A percentile compares a stretch with the other conserved stretches of the same genome.
Conservation (phyloP, 1,140 invertebrate species). For the Heliconius himera region DNA sequence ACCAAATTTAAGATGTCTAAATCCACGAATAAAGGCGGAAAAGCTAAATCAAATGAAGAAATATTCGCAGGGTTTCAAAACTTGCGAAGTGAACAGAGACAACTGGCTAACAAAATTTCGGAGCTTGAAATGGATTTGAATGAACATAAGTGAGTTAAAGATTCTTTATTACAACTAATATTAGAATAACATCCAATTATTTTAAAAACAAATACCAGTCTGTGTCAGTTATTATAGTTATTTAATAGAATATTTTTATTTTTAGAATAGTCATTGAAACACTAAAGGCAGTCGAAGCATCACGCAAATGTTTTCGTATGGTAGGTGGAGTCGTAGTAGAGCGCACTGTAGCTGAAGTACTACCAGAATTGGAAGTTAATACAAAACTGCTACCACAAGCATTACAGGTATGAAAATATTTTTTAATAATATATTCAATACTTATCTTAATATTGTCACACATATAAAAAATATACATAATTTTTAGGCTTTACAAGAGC, state of each 20-base stretch:
- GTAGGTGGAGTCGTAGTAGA: slow-evolving; percentile 97
- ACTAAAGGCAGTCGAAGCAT: slow-evolving; percentile 91
- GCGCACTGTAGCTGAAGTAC: slow-evolving; percentile 94
- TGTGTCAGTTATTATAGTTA: neutral
- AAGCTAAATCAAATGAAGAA: slow-evolving; percentile 87
- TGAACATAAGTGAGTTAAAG: slow-evolving; percentile 93
- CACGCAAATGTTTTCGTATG: slow-evolving; percentile 95
- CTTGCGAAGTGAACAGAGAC: slow-evolving; percentile 92
- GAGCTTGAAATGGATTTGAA: slow-evolving; percentile 96
- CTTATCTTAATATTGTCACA: neutral
- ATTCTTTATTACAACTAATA: neutral
- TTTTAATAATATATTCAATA: neutral
- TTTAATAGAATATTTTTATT: neutral
- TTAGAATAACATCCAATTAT: neutral
- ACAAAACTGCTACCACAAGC: slow-evolving; percentile 91
- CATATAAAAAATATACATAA: neutral
- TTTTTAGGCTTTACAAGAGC: slow-evolving; percentile 87
- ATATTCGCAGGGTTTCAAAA: slow-evolving; percentile 93
- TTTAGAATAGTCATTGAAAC: slow-evolving; percentile 96
- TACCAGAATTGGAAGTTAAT: slow-evolving; percentile 92
- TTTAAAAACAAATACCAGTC: neutral
- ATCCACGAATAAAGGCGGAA: slow-evolving; percentile 52
- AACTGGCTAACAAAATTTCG: slow-evolving; percentile 91
- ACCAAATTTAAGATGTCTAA: slow-evolving; percentile 45
- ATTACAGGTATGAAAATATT: slow-evolving; percentile 81